Percentiles rank a stretch among this genome's conserved stretches.
Conservation (phyloP, 2,888 invertebrate species). For the Scelioninae gen. 1 region DNA sequence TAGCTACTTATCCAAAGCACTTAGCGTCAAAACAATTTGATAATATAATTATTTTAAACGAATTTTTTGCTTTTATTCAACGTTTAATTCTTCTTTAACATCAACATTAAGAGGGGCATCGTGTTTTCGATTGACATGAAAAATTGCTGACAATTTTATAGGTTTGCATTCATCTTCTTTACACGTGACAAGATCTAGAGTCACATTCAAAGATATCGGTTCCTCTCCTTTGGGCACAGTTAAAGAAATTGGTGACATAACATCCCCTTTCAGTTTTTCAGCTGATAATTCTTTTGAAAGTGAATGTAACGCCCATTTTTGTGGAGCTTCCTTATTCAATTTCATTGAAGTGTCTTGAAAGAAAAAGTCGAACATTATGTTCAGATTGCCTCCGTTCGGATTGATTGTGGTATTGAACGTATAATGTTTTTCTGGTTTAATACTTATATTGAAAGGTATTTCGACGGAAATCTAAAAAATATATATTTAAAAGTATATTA, state of each 20-base stretch:
- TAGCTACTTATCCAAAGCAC: no score
- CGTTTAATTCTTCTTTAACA: slow-evolving; percentile 73
- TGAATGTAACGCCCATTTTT: slow-evolving; percentile 86
- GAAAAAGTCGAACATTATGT: slow-evolving; percentile 82
- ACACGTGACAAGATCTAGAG: slow-evolving; percentile 79
- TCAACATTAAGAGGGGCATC: slow-evolving; percentile 73
- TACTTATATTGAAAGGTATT: slow-evolving; percentile 69
- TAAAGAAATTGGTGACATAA: slow-evolving; percentile 74
- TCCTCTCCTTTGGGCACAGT: slow-evolving; percentile 75
- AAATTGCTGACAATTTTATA: slow-evolving; percentile 76
- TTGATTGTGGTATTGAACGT: slow-evolving; percentile 79
- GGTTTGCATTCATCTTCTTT: slow-evolving; percentile 79
- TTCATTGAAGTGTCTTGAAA: slow-evolving; percentile 85
- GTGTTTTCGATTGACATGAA: slow-evolving; percentile 74
- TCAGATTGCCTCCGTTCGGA: slow-evolving; percentile 83
- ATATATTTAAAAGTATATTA: no score
- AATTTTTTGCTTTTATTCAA: slow-evolving; percentile 67
- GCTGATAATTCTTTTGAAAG: slow-evolving; percentile 75
- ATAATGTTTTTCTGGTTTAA: slow-evolving; percentile 71
- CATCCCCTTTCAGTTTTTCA: slow-evolving; percentile 70
- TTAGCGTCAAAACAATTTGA: background rate
- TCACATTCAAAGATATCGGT: slow-evolving; percentile 75
- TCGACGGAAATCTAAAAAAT: slow-evolving; percentile 76
- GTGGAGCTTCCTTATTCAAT: slow-evolving; percentile 86
- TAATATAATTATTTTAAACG: background rate